phyloP scores from a whole-genome alignment of 2,113 vertebrate species.

The Platanista minor region DNA sequence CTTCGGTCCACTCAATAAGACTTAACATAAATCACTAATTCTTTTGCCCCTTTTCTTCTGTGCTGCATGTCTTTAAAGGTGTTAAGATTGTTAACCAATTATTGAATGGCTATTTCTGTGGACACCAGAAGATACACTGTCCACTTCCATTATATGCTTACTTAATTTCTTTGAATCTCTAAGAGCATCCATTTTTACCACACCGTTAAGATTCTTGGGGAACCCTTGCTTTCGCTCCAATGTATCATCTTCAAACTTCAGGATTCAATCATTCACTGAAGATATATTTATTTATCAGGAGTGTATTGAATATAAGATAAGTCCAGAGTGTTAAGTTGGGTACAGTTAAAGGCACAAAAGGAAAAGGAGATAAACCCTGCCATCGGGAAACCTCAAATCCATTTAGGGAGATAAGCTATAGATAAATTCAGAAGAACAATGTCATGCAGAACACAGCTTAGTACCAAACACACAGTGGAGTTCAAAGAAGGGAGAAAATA shows the following conservation, averaged over 20 bases:
- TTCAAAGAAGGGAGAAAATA: neutral
- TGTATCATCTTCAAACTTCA: neutral
- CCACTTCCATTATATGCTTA: neutral
- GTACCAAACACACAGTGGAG: neutral
- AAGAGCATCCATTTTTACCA: neutral
- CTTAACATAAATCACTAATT: neutral
- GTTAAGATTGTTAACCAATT: neutral
- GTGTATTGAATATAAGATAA: neutral
- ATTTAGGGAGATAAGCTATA: neutral
- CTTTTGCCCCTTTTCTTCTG: neutral
- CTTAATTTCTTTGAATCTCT: neutral
- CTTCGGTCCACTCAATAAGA: neutral
- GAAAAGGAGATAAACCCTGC: neutral
- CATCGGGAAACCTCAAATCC: neutral
- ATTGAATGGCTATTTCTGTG: neutral
- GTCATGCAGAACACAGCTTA: no score
- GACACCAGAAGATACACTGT: neutral
- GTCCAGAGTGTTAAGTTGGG: neutral
- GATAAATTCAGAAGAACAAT: neutral
- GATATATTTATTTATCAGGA: neutral
- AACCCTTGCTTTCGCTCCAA: neutral
- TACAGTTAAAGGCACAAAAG: neutral
- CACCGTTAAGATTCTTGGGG: neutral
- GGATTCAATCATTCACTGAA: neutral
- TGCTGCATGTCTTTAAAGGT: neutral